Conservation (phyloP, 1,140 invertebrate genomes). For the Aphis craccivora region DNA sequence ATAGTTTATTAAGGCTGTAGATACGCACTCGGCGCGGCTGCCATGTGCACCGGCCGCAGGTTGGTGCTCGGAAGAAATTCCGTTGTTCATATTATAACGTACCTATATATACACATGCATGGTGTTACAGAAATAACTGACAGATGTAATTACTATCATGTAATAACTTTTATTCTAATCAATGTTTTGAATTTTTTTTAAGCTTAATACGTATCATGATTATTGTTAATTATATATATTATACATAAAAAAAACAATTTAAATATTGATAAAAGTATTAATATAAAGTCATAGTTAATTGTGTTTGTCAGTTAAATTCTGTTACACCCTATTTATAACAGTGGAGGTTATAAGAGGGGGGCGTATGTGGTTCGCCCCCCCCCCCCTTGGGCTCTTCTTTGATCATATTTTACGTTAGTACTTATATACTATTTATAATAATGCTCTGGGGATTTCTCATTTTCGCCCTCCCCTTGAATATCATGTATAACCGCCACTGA, state of each 20-base stretch:
- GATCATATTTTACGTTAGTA: too few species aligned
- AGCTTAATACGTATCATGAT: background rate
- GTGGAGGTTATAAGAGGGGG: too few species aligned
- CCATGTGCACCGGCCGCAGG: background rate
- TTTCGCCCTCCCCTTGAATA: too few species aligned
- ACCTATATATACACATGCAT: background rate
- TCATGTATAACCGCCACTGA: too few species aligned
- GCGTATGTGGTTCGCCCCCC: too few species aligned
- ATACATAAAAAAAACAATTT: background rate
- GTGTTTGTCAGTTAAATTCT: background rate
- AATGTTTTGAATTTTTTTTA: background rate
- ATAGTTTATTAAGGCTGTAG: too few species aligned
- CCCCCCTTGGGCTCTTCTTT: too few species aligned
- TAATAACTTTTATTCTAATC: constrained; percentile 20
- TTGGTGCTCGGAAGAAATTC: background rate
- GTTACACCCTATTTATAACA: background rate
- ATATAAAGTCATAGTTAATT: background rate
- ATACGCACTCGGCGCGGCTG: background rate
- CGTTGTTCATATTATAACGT: background rate
- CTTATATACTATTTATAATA: too few species aligned
- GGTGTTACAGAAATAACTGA: background rate
- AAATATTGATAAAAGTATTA: constrained; percentile 8
- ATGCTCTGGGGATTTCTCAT: too few species aligned
- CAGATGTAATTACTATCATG: background rate
- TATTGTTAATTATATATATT: background rate